Evolutionary conservation across 1,140 invertebrate species (phyloP).

Genomic region (Drosophila biarmipes): DNA sequence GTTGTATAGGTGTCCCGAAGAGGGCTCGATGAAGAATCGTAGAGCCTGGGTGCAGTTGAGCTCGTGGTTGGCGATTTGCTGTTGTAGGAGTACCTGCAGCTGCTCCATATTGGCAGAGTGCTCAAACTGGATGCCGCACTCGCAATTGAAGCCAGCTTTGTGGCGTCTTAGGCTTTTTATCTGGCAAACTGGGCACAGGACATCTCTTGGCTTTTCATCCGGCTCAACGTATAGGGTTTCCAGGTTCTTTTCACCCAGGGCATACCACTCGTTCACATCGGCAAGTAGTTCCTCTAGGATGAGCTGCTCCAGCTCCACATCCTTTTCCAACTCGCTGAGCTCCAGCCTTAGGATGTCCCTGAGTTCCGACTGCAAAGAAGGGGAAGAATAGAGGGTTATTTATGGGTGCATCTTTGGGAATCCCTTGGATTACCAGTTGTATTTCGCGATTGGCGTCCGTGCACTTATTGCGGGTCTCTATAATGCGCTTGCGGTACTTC

Average conservation of each 20-base stretch:
- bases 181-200: slow-evolving; percentile 72
- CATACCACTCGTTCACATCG: slow-evolving; percentile 77
- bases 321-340: slow-evolving; percentile 63
- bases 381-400: not conserved
- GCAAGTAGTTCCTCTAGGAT: slow-evolving; percentile 62
- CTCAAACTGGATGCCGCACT: slow-evolving; percentile 57
- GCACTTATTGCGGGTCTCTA: slow-evolving; percentile 47
- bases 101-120: slow-evolving; percentile 40
- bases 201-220: slow-evolving; percentile 12
- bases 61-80: slow-evolving; percentile 59
- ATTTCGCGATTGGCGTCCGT: slow-evolving; percentile 49
- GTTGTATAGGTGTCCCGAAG: slow-evolving; percentile 44
- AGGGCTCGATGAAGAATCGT: slow-evolving; percentile 67
- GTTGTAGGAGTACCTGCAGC: slow-evolving; percentile 32
- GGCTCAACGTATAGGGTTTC: slow-evolving; percentile 55
- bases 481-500: slow-evolving; percentile 66
- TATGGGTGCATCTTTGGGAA: not conserved
- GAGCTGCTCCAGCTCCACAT: slow-evolving; percentile 66
- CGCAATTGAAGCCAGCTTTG: slow-evolving; percentile 35
- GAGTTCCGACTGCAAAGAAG: slow-evolving; percentile 41
- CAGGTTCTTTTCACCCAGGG: slow-evolving; percentile 62
- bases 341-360: slow-evolving; percentile 63
- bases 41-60: slow-evolving; percentile 56
- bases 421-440: slow-evolving; percentile 43
- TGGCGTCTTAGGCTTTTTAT: slow-evolving; percentile 28